phyloP scores from a whole-genome alignment of 2,888 invertebrate genomes.

The Brachylomia viminalis region DNA sequence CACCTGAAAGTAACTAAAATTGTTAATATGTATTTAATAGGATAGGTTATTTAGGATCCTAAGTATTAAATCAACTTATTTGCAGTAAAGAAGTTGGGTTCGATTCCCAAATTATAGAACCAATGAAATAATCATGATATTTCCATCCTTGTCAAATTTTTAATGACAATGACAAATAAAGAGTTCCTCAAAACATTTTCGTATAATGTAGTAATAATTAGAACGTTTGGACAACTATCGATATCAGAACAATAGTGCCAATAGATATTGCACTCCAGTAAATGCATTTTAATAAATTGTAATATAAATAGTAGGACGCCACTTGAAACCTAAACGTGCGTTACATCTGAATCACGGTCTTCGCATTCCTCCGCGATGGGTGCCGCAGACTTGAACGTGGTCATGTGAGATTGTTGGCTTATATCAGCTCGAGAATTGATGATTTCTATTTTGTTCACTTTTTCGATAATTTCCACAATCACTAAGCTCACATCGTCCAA shows the following conservation, averaged over 20 bases:
- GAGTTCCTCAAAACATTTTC: constrained; percentile 23
- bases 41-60: not conserved
- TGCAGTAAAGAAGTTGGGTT: not conserved
- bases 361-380: constrained; percentile 69
- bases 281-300: constrained; percentile 44
- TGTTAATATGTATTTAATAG: not conserved
- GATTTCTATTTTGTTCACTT: constrained; percentile 75
- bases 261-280: constrained; percentile 39
- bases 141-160: not conserved
- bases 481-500: constrained; percentile 70
- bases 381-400: constrained; percentile 59
- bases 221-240: not conserved
- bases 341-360: constrained; percentile 53
- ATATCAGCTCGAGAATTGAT: constrained; percentile 20
- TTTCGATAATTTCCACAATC: constrained; percentile 71
- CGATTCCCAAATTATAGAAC: not conserved
- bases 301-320: constrained; percentile 3
- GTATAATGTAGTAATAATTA: constrained; percentile 27
- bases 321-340: constrained; percentile 43
- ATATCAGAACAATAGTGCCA: constrained; percentile 32
- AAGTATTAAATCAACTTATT: not conserved
- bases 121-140: not conserved
- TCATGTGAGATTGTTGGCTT: constrained; percentile 68
- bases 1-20: not conserved
- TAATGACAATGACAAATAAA: not conserved